Evolutionary conservation across 2,888 invertebrate species (phyloP).

Genomic region (Xanthia togata): DNA sequence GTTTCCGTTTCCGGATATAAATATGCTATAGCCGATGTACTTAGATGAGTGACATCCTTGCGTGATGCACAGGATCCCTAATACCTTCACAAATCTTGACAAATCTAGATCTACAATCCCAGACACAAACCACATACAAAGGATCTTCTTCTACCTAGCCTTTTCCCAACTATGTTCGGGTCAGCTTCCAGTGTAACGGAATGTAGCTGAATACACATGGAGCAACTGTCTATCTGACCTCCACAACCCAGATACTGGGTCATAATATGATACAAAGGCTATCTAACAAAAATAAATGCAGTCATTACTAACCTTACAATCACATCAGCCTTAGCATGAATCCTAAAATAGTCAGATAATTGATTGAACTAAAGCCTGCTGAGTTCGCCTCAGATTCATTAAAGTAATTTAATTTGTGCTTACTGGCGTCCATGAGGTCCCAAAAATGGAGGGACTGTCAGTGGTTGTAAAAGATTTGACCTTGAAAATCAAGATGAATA

Average conservation of each 20-base stretch:
- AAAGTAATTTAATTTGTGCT: slow-evolving; percentile 55
- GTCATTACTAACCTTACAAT: slow-evolving; percentile 26
- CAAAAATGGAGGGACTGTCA: slow-evolving; percentile 37
- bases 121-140: neutral
- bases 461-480: slow-evolving; percentile 34
- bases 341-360: slow-evolving; percentile 59
- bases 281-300: neutral
- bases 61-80: neutral
- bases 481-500: neutral
- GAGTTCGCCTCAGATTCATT: slow-evolving; percentile 42
- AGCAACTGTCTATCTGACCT: too few relatives aligned
- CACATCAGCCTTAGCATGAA: slow-evolving; percentile 27
- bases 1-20: neutral
- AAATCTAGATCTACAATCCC: neutral
- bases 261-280: neutral
- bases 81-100: too few relatives aligned
- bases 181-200: too few relatives aligned
- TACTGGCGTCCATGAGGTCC: slow-evolving; percentile 41
- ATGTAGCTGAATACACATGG: too few relatives aligned
- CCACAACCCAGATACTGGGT: too few relatives aligned
- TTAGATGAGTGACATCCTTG: too few relatives aligned
- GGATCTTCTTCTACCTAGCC: too few relatives aligned
- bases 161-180: too few relatives aligned
- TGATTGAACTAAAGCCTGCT: slow-evolving; percentile 33
- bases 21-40: neutral